A percentile compares a stretch with the other conserved stretches of the same genome.
phyloP scores from a whole-genome alignment of 2,888 invertebrate species.

The Callimorpha dominula region DNA sequence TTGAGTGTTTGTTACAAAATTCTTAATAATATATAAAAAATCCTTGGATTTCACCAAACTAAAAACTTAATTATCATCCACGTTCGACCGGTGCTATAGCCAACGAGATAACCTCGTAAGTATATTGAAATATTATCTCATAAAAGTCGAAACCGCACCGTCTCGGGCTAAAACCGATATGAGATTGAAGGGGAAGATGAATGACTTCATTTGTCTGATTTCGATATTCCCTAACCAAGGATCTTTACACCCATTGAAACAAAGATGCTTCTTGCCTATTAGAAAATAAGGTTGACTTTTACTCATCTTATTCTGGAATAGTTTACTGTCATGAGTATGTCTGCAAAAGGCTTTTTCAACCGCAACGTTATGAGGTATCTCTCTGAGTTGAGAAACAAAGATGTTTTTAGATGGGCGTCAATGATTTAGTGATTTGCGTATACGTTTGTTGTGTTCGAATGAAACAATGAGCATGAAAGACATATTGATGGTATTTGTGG shows the following conservation, averaged over 20 bases:
- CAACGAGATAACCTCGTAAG: constrained; percentile 77
- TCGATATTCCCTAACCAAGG: constrained; percentile 76
- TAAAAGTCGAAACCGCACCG: constrained; percentile 77
- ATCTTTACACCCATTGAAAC: constrained; percentile 8
- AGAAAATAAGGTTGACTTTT: constrained; percentile 47
- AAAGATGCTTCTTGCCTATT: not conserved
- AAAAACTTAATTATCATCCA: constrained; percentile 41
- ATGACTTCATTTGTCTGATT: constrained; percentile 85
- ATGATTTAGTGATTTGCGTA: constrained; percentile 77
- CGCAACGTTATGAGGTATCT: constrained; percentile 80
- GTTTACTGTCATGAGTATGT: constrained; percentile 52
- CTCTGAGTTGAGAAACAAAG: constrained; percentile 80
- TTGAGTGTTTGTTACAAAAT: constrained; percentile 1
- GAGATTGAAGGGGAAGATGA: constrained; percentile 77
- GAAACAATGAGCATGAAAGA: constrained; percentile 45
- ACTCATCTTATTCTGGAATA: not conserved
- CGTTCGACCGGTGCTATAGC: constrained; percentile 33
- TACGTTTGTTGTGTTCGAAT: constrained; percentile 42
- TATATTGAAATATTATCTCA: constrained; percentile 85
- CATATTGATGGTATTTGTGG: constrained; percentile 24
- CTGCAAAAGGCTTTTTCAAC: constrained; percentile 72
- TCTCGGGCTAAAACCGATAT: constrained; percentile 75
- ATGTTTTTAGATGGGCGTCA: constrained; percentile 71
- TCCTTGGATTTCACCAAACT: constrained; percentile 6
- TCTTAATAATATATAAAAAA: not conserved